Percentiles rank a stretch among this genome's conserved stretches.
Conservation (phyloP, 2,113 vertebrate species). For the Passer montanus region DNA sequence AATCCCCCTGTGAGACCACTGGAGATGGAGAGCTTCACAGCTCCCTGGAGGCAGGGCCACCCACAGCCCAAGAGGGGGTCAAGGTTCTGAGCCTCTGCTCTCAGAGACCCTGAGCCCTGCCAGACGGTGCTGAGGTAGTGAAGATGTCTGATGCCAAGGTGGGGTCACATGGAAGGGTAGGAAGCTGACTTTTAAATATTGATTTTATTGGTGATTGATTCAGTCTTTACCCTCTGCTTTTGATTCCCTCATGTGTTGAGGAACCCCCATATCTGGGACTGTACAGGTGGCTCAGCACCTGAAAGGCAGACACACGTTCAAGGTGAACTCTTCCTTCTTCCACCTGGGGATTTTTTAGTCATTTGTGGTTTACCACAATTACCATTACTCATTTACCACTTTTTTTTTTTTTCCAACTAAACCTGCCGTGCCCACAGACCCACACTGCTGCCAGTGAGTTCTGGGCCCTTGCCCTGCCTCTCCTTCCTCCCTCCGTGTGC, state of each 20-base stretch:
- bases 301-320: neutral
- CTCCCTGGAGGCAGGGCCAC: neutral
- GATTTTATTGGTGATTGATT: neutral
- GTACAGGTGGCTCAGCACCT: neutral
- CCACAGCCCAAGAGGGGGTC: neutral
- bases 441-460: neutral
- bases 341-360: neutral
- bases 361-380: neutral
- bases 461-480: neutral
- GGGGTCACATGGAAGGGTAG: neutral
- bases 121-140: neutral
- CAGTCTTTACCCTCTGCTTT: neutral
- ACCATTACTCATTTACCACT: neutral
- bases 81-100: neutral
- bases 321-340: neutral
- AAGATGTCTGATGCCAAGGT: neutral
- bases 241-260: neutral
- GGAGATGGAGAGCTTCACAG: fast-evolving
- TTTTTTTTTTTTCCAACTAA: neutral
- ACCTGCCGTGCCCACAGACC: neutral
- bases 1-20: neutral
- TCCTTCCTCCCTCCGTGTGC: fast-evolving
- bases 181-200: neutral
- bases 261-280: neutral
- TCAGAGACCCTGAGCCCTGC: neutral